phyloP scores from a whole-genome alignment of 2,797 vertebrate genomes.

The Acestrorhynchus altus region DNA sequence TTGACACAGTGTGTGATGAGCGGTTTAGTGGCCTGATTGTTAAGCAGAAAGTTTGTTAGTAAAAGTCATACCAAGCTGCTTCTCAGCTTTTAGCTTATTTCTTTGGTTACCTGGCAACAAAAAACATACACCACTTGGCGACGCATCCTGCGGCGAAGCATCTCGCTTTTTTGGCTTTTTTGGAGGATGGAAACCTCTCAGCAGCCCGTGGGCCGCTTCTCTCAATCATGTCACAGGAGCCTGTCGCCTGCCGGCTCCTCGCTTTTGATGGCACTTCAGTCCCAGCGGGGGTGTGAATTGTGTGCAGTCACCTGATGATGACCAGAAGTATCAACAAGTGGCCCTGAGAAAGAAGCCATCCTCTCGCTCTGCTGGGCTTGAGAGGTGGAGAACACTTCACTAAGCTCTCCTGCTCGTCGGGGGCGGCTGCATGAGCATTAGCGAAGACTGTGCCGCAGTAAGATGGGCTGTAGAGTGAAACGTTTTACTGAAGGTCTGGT shows the following conservation, averaged over 20 bases:
- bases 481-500: conserved; percentile 17
- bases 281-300: conserved; percentile 55
- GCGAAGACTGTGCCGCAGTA: background rate
- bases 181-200: background rate
- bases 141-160: background rate
- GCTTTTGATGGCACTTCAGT: conserved; percentile 30
- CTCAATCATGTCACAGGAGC: conserved; percentile 37
- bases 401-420: conserved; percentile 23
- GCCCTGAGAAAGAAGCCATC: conserved; percentile 34
- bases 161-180: background rate
- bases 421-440: conserved; percentile 6
- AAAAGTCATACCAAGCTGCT: background rate
- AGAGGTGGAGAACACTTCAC: conserved; percentile 34
- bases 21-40: too few relatives aligned
- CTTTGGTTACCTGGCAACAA: conserved; percentile 20
- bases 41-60: background rate
- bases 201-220: background rate
- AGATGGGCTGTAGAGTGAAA: background rate
- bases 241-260: background rate
- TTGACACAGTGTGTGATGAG: too few relatives aligned
- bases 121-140: background rate
- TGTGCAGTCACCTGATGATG: conserved; percentile 72
- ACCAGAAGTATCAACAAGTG: conserved; percentile 68
- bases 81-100: background rate
- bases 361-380: conserved; percentile 37